Conservation (phyloP, 2,797 vertebrate genomes). For the Capromys pilorides region DNA sequence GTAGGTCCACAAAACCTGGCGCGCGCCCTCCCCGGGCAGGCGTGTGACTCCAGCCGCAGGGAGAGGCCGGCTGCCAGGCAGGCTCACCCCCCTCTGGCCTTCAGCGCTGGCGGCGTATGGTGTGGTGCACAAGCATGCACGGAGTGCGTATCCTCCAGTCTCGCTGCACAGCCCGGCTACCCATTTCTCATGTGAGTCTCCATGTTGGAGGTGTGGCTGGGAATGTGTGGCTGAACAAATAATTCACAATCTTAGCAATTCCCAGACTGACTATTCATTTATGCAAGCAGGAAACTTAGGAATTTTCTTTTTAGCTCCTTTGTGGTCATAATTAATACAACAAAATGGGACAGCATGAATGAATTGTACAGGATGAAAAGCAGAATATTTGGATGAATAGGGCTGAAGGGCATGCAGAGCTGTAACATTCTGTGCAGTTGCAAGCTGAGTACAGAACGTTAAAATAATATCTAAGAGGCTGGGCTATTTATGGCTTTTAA, state of each 20-base stretch:
- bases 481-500: conserved; percentile 80
- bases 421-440: conserved; percentile 58
- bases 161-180: background rate
- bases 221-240: background rate
- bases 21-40: background rate
- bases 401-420: conserved; percentile 41
- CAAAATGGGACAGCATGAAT: conserved; percentile 20
- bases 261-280: background rate
- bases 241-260: background rate
- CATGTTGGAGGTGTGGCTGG: background rate
- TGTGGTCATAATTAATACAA: background rate
- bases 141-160: background rate
- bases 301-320: background rate
- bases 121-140: background rate
- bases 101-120: background rate
- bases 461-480: conserved; percentile 69
- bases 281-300: background rate
- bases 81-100: background rate
- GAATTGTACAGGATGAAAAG: background rate
- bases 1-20: background rate
- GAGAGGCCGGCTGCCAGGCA: background rate
- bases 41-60: background rate
- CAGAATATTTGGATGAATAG: conserved; percentile 29
- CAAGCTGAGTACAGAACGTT: conserved; percentile 46
- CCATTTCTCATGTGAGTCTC: background rate